These are phyloP conservation scores for Tonatia bakeri DNA, from an alignment of 2,113 vertebrate genomes.

Conservation along the genomic window DNA sequence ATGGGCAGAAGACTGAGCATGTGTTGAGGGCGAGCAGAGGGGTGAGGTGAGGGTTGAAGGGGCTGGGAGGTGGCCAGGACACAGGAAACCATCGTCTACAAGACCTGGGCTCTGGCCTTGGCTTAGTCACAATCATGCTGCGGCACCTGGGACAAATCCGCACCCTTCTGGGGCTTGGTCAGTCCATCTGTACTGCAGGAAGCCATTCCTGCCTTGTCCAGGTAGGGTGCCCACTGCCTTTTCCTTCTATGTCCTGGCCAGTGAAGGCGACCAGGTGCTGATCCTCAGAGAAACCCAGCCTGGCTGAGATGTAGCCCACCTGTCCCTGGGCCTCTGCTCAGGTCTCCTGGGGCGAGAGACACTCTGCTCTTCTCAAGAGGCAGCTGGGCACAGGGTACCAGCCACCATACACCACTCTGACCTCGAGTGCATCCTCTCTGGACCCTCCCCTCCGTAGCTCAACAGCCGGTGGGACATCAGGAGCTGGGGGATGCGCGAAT, in stretches of 20 bases:
- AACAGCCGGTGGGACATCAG: background rate
- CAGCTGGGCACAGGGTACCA: background rate
- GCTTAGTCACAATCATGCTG: background rate
- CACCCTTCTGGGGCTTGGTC: background rate
- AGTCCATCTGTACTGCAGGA: background rate
- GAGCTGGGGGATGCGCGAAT: background rate
- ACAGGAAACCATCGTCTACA: fast-evolving
- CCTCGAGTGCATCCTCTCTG: background rate
- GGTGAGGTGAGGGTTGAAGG: fast-evolving
- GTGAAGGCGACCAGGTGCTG: background rate
- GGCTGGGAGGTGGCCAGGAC: background rate
- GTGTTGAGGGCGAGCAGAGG: background rate
- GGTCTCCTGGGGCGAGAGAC: no score
- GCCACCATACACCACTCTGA: background rate
- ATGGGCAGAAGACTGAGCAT: background rate
- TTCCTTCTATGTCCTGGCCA: background rate
- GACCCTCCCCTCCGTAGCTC: background rate
- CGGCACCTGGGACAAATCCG: background rate
- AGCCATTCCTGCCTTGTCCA: background rate
- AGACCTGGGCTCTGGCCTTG: background rate
- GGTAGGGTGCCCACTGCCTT: background rate
- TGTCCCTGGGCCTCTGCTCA: background rate
- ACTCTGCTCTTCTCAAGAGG: background rate
- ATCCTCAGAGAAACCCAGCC: background rate
- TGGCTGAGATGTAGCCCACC: background rate